A percentile compares a stretch with the other conserved stretches of the same genome.
Conservation (phyloP, 2,888 invertebrate genomes). For the Epistrophella euchroma region DNA sequence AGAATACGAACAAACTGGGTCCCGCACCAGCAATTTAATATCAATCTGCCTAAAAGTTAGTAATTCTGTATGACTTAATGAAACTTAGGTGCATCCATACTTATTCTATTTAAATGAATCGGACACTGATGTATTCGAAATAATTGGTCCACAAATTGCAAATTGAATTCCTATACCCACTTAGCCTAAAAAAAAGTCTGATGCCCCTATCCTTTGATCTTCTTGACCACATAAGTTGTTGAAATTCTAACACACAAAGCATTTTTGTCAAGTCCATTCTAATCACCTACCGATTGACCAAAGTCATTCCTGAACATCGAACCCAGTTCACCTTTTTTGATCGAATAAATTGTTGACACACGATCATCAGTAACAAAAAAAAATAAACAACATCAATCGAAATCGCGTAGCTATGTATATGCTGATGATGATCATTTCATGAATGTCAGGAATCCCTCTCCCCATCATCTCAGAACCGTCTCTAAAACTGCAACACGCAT, state of each 20-base stretch:
- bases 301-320: slow-evolving; percentile 28
- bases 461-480: slow-evolving; percentile 8
- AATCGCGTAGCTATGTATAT: no score
- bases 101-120: no score
- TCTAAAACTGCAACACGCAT: neutral
- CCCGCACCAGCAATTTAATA: no score
- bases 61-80: no score
- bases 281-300: slow-evolving; percentile 36
- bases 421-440: slow-evolving; percentile 58
- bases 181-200: slow-evolving; percentile 16
- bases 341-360: slow-evolving; percentile 44
- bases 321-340: slow-evolving; percentile 39
- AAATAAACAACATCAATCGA: slow-evolving; percentile 15
- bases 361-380: neutral
- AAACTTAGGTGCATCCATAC: no score
- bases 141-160: neutral
- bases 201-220: slow-evolving; percentile 20
- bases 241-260: slow-evolving; percentile 45
- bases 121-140: no score
- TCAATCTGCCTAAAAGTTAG: no score
- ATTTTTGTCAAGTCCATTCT: slow-evolving; percentile 29
- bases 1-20: no score
- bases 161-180: slow-evolving; percentile 9
- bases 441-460: slow-evolving; percentile 78
- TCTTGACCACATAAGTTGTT: slow-evolving; percentile 26